These are phyloP conservation scores for Struthio camelus DNA, from an alignment of 2,113 vertebrate genomes.

Conservation along the genomic window DNA sequence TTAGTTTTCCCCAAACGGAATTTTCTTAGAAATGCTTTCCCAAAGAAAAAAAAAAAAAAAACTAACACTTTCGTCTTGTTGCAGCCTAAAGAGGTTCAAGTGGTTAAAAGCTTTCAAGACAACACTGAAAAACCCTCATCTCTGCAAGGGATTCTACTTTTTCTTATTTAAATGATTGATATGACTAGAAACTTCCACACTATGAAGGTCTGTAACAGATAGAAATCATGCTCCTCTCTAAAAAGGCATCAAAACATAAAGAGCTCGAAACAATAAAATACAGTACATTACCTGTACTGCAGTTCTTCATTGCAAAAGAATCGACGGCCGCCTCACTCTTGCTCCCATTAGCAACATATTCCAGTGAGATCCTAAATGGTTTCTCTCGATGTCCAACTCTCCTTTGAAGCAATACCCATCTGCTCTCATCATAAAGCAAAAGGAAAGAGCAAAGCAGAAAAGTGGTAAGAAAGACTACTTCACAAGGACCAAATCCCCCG, in stretches of 20 bases:
- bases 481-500: neutral
- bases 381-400: slow-evolving; percentile 76
- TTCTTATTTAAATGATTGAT: neutral
- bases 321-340: slow-evolving; percentile 74
- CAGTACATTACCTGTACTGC: slow-evolving; percentile 76
- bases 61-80: too few relatives aligned
- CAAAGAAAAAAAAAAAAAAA: neutral
- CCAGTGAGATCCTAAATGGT: slow-evolving; percentile 79
- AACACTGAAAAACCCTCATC: neutral
- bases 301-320: slow-evolving; percentile 82
- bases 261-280: neutral
- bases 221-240: neutral
- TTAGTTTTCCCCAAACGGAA: neutral
- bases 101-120: neutral
- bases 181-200: neutral
- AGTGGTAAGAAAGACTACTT: slow-evolving; percentile 45
- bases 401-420: slow-evolving; percentile 80
- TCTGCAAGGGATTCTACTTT: neutral
- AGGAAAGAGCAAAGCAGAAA: slow-evolving; percentile 55
- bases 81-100: neutral
- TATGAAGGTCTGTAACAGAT: neutral
- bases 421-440: slow-evolving; percentile 45
- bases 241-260: neutral
- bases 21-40: neutral
- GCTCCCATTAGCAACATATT: slow-evolving; percentile 71